Evolutionary conservation across 2,888 invertebrate genomes (phyloP), one percentile per base, ranked within the genome.

Genomic region (Drosophila algonquin): DNA sequence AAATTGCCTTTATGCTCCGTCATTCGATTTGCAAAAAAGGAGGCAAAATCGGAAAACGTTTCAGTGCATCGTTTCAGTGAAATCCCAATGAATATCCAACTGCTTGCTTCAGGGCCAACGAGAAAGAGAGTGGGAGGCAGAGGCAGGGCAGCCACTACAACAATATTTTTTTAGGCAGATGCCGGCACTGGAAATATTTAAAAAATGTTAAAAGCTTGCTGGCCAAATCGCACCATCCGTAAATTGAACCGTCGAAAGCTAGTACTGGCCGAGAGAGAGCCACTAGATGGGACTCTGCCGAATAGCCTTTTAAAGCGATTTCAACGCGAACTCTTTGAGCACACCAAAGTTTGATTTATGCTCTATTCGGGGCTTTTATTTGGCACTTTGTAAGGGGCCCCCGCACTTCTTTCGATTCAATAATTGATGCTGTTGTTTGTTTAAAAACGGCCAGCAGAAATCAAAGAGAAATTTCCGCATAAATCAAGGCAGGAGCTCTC

Each of bases 381-480:
- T 50, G 35, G 35, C 16, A 51, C 7, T 47, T 30, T 32, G 9
- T n/a, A 16, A 3, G 6, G 8, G 2, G 51, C 56, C 35, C 64
- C 64, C 64, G 55, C 55, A 56, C 30, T 30, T 54, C 40, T 10
- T 3, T n/a, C 35, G 9, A 24, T 27, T 51, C 35, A 16, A 67
- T 65, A 65, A 65, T 65, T 67, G 35, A 67, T 67, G 67, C 67
- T 44, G 18, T 21, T 67, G 65, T 65, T 67, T 65, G 67, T 51
- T 51, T 65, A 27, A 67, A 67, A 65, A 40, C 57, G 50, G 27
- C 45, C 8, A 10, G 6, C 27, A 57, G 65, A 67, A 65, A 65
- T 67, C 67, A 65, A n/a, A 1, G 12, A 9, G 10, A 12, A 24
- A 30, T 44, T n/a, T 32, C 21, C 10, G 21, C 44, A 46, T 56